Evolutionary conservation across 2,888 invertebrate species (phyloP).

Genomic region (Lathronympha strigana): DNA sequence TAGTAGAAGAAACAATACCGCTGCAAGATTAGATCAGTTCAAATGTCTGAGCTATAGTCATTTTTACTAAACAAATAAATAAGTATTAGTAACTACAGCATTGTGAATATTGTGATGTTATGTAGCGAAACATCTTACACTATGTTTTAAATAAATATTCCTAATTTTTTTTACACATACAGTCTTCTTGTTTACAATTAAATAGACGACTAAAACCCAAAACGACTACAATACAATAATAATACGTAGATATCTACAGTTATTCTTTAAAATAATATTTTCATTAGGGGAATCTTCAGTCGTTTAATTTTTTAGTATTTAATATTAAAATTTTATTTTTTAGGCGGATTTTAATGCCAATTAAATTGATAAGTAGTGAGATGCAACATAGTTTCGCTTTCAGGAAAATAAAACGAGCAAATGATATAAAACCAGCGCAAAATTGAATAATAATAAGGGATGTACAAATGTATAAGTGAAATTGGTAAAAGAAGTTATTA

Average conservation of each 20-base stretch:
- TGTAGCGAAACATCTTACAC: conserved; percentile 26
- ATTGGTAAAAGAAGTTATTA: background rate
- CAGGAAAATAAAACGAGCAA: too few relatives aligned
- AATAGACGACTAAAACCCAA: conserved; percentile 31
- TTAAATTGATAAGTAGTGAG: background rate
- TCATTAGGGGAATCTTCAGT: background rate
- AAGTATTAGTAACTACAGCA: conserved; percentile 9
- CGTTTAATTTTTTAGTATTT: background rate
- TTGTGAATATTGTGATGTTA: conserved; percentile 41
- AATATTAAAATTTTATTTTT: background rate
- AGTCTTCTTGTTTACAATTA: conserved; percentile 42
- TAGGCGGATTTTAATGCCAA: conserved; percentile 1
- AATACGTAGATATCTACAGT: conserved; percentile 28
- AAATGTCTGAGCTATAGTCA: background rate
- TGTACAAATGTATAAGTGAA: background rate
- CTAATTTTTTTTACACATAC: conserved; percentile 23
- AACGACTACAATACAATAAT: conserved; percentile 12
- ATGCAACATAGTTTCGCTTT: background rate
- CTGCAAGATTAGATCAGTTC: too few relatives aligned
- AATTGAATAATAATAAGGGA: too few relatives aligned
- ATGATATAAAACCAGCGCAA: too few relatives aligned
- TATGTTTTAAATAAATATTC: conserved; percentile 24
- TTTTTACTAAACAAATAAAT: background rate
- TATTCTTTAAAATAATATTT: background rate
- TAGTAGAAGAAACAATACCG: too few relatives aligned